These are phyloP conservation scores for Hippasteria phrygiana DNA, from an alignment of 53 echinoderm and acorn worm species.

Conservation along the genomic window DNA sequence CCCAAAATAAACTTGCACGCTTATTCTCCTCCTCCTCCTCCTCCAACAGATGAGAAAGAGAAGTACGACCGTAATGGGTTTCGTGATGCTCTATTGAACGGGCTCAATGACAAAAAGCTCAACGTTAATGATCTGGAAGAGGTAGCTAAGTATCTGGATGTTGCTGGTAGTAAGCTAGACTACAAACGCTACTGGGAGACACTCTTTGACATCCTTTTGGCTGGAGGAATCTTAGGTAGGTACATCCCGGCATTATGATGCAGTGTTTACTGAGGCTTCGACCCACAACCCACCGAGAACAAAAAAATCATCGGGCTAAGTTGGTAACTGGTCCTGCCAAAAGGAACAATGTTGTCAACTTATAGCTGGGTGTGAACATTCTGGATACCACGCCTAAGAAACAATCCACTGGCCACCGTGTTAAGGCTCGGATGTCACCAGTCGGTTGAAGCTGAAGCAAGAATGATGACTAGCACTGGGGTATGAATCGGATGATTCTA, in stretches of 20 bases:
- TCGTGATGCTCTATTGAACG: constrained; percentile 90
- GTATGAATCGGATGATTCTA: constrained; percentile 59
- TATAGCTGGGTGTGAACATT: too few species aligned
- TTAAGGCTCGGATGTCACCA: too few species aligned
- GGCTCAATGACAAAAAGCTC: constrained; percentile 74
- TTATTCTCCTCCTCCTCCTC: too few species aligned
- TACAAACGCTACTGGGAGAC: constrained; percentile 92
- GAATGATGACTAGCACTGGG: constrained; percentile 71
- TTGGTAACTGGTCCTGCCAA: too few species aligned
- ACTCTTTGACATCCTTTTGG: constrained; percentile 94
- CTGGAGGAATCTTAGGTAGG: constrained; percentile 97
- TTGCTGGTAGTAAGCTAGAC: constrained; percentile 82
- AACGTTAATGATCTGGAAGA: constrained; percentile 77
- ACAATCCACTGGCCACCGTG: too few species aligned
- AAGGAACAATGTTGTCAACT: too few species aligned
- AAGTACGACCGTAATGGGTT: constrained; percentile 98
- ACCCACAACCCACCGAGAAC: background rate
- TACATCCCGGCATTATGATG: background rate
- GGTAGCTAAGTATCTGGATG: constrained; percentile 94
- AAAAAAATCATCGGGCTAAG: too few species aligned
- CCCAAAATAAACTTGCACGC: too few species aligned
- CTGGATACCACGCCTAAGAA: too few species aligned
- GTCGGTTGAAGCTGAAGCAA: too few species aligned
- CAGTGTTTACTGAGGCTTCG: background rate
- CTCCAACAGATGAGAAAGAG: constrained; percentile 96